Evolutionary conservation across 2,888 invertebrate species (phyloP).

Genomic region (Mamestra brassicae): DNA sequence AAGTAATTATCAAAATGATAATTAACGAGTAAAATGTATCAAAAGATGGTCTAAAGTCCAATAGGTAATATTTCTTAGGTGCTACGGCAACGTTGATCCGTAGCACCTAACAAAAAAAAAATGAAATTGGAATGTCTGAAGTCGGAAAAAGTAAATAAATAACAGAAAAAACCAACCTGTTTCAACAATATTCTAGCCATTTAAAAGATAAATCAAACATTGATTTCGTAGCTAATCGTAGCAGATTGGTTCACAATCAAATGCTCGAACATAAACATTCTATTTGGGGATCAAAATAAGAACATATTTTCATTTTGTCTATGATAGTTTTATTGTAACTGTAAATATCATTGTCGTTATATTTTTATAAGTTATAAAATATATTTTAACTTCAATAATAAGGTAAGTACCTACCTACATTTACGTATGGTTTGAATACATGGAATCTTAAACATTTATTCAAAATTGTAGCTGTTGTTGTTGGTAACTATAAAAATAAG

Average conservation of each 20-base stretch:
- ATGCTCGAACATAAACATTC: background rate
- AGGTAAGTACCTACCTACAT: background rate
- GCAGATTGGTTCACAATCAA: background rate
- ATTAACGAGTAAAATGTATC: no score
- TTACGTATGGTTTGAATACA: conserved; percentile 11
- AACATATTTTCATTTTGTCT: background rate
- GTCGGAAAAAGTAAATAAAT: no score
- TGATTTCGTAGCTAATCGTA: background rate
- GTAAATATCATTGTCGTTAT: conserved; percentile 27
- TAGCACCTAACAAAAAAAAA: no score
- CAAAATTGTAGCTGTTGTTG: background rate
- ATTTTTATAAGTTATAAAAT: conserved; percentile 11
- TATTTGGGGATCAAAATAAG: conserved; percentile 4
- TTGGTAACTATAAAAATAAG: background rate
- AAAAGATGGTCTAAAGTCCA: background rate
- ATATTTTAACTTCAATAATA: conserved; percentile 4
- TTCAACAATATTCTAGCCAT: no score
- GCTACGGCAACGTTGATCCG: no score
- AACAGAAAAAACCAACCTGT: no score
- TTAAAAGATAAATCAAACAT: no score
- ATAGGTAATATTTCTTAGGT: no score
- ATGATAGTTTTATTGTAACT: conserved; percentile 38
- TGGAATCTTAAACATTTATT: background rate
- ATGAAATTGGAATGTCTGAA: no score
- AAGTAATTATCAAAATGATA: background rate